phyloP scores from a whole-genome alignment of 2,113 vertebrate genomes.

The Heterocephalus glaber region DNA sequence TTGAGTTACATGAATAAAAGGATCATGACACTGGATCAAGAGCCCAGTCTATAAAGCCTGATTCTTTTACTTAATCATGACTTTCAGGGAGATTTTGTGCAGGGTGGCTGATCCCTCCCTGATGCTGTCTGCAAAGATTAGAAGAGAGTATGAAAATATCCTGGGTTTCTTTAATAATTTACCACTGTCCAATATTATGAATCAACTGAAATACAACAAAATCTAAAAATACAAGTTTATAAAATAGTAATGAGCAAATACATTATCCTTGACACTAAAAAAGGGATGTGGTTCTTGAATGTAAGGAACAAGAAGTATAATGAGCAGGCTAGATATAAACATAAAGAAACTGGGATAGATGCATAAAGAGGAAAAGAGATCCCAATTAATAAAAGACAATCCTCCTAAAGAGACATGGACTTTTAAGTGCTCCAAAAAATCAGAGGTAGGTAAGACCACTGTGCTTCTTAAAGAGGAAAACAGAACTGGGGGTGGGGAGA shows the following conservation, averaged over 20 bases:
- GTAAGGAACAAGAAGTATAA: neutral
- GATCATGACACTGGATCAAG: neutral
- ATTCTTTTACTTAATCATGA: neutral
- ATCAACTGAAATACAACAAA: constrained; percentile 16
- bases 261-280: constrained; percentile 41
- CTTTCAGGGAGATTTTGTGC: neutral
- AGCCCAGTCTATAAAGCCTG: neutral
- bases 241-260: constrained; percentile 44
- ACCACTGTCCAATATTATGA: neutral
- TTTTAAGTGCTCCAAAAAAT: constrained; percentile 20
- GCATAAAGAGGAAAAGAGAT: neutral
- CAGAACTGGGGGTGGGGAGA: neutral
- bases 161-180: constrained; percentile 16
- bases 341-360: neutral
- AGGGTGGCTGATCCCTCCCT: neutral
- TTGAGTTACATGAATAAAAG: constrained; percentile 17
- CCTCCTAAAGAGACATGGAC: neutral
- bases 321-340: neutral
- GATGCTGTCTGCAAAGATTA: neutral
- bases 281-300: neutral
- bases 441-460: constrained; percentile 30
- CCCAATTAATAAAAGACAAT: constrained; percentile 14
- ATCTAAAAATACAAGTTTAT: constrained; percentile 37
- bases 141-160: neutral
- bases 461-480: neutral